Percentiles rank a stretch among this genome's conserved stretches.
phyloP scores from a whole-genome alignment of 2,888 invertebrate genomes.

The Nezara viridula region DNA sequence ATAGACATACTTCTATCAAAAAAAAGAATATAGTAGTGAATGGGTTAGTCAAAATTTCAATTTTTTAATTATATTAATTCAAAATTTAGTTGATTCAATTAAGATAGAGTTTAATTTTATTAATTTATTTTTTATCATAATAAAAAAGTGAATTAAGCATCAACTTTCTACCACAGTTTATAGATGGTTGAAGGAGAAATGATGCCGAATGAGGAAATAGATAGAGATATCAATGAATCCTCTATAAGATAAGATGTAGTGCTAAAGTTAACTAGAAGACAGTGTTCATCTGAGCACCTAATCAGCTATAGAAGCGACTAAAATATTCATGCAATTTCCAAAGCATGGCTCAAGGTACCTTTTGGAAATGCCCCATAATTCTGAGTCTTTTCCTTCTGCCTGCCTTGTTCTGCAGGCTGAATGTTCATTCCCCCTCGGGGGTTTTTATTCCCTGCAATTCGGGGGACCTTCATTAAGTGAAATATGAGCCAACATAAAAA shows the following conservation, averaged over 20 bases:
- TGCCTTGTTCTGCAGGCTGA: conserved; percentile 68
- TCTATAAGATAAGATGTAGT: conserved; percentile 4
- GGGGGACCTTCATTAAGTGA: conserved; percentile 46
- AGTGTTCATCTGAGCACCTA: conserved; percentile 43
- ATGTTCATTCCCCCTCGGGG: conserved; percentile 63
- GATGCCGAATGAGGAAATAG: not conserved
- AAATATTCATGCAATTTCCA: conserved; percentile 58
- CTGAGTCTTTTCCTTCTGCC: conserved; percentile 71
- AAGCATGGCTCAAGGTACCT: conserved; percentile 69
- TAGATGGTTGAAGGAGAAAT: conserved; percentile 8
- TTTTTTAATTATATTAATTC: not conserved
- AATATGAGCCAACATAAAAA: conserved; percentile 10
- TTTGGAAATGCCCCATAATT: conserved; percentile 83
- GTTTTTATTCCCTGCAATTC: conserved; percentile 66
- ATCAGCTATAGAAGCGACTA: conserved; percentile 53
- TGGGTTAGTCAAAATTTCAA: not conserved
- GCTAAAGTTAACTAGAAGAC: conserved; percentile 33
- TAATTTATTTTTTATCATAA: not conserved
- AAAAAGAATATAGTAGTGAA: not conserved
- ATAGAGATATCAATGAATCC: conserved; percentile 8
- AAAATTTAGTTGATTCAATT: not conserved
- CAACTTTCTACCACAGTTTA: not conserved
- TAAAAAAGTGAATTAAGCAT: not conserved
- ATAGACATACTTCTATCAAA: not conserved
- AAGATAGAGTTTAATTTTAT: not conserved